phyloP scores from a whole-genome alignment of 1,140 invertebrate genomes.

The Lerema accius region DNA sequence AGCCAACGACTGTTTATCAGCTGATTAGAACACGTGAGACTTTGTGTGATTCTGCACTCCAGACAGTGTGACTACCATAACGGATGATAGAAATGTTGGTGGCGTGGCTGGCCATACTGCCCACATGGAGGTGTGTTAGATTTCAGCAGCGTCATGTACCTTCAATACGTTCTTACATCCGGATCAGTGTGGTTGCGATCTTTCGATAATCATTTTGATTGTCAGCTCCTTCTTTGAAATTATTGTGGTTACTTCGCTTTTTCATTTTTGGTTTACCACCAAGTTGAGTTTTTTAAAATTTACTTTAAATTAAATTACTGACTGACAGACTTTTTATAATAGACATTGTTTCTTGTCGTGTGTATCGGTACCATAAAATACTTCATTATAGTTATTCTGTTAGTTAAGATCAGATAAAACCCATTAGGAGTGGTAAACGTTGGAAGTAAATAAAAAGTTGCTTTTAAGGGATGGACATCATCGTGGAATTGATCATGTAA shows the following conservation, averaged over 20 bases:
- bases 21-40: slow-evolving; percentile 60
- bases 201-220: background rate
- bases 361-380: too few species aligned
- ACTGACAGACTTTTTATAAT: too few species aligned
- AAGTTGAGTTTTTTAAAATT: too few species aligned
- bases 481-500: background rate
- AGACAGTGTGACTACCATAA: slow-evolving; percentile 31
- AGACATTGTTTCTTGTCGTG: too few species aligned
- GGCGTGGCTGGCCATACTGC: background rate
- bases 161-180: background rate
- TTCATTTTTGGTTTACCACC: too few species aligned
- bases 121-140: slow-evolving; percentile 6
- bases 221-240: too few species aligned
- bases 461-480: background rate
- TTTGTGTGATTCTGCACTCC: slow-evolving; percentile 44
- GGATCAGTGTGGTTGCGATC: background rate
- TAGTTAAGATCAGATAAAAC: too few species aligned
- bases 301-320: too few species aligned
- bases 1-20: slow-evolving; percentile 56
- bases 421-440: too few species aligned
- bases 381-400: too few species aligned
- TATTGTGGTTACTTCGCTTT: too few species aligned
- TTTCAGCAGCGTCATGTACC: background rate
- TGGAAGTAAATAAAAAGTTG: background rate
- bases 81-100: slow-evolving; percentile 3